Evolutionary conservation across 2,113 vertebrate genomes (phyloP).

Genomic region (Chaenogobius annularis): DNA sequence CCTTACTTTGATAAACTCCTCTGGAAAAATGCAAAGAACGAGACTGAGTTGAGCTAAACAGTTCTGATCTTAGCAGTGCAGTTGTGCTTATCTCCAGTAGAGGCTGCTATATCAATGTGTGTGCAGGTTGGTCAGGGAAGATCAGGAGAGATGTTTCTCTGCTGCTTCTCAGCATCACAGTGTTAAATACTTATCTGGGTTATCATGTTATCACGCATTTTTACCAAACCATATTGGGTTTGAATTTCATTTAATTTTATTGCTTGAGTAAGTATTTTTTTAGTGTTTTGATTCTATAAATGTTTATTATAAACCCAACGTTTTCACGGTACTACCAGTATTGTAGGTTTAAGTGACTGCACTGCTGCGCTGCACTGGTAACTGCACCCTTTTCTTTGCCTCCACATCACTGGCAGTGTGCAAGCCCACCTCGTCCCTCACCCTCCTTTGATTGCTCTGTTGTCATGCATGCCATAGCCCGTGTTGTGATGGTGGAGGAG

Average conservation of each 20-base stretch:
- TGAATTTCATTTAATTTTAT: conserved; percentile 37
- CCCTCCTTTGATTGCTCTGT: conserved; percentile 39
- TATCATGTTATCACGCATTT: conserved; percentile 80
- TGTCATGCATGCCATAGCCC: conserved; percentile 90
- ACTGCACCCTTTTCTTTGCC: conserved; percentile 49
- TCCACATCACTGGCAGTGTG: conserved; percentile 50
- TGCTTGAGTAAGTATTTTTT: conserved; percentile 64
- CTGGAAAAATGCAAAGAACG: conserved; percentile 16
- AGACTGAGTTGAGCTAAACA: conserved; percentile 27
- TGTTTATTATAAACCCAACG: conserved; percentile 57
- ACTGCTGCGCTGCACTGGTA: conserved; percentile 40
- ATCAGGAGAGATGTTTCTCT: conserved; percentile 44
- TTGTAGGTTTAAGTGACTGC: conserved; percentile 50
- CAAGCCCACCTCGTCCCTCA: background rate
- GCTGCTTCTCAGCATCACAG: conserved; percentile 81
- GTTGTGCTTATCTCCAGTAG: conserved; percentile 54
- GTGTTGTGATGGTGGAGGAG: conserved; percentile 88
- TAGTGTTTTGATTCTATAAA: conserved; percentile 74
- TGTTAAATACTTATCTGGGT: conserved; percentile 78
- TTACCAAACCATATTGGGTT: conserved; percentile 22
- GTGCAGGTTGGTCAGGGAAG: conserved; percentile 86
- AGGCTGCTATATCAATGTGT: conserved; percentile 52
- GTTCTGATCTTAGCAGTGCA: conserved; percentile 28
- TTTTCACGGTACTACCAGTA: conserved; percentile 35
- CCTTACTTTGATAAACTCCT: background rate